A percentile compares a stretch with the other conserved stretches of the same genome.
These are phyloP conservation scores for Melanostigma gelatinosum DNA, from an alignment of 2,113 vertebrate genomes.

Conservation along the genomic window DNA sequence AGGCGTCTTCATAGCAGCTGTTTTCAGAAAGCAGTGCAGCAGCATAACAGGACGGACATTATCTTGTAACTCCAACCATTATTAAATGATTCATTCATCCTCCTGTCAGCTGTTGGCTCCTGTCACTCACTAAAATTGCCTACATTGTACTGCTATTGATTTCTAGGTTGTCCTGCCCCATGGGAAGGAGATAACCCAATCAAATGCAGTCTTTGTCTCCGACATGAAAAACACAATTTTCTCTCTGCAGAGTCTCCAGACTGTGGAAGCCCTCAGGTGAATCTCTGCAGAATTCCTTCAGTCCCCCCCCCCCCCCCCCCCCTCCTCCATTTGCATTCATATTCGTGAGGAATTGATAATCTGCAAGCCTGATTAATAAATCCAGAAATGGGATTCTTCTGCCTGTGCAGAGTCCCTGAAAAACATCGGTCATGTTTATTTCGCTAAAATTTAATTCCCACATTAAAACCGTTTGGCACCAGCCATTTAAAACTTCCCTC, in stretches of 20 bases:
- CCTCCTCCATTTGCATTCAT: constrained; percentile 9
- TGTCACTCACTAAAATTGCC: constrained; percentile 52
- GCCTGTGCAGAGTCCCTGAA: background rate
- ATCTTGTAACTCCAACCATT: constrained; percentile 22
- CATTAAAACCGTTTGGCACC: background rate
- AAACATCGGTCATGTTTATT: constrained; percentile 15
- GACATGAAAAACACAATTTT: constrained; percentile 60
- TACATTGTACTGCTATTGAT: constrained; percentile 60
- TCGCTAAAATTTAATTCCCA: background rate
- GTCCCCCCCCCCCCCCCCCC: background rate
- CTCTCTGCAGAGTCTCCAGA: constrained; percentile 18
- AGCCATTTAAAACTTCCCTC: background rate
- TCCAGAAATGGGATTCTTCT: constrained; percentile 17
- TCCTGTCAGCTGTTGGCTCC: constrained; percentile 32
- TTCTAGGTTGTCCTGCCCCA: constrained; percentile 36
- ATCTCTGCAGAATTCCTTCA: background rate
- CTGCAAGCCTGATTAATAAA: constrained; percentile 39
- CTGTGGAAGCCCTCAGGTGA: constrained; percentile 34
- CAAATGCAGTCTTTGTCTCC: constrained; percentile 43
- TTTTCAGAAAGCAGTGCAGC: background rate
- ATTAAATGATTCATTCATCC: constrained; percentile 57
- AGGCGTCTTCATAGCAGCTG: background rate
- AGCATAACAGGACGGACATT: background rate
- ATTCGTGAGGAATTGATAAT: constrained; percentile 32
- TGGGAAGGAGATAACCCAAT: constrained; percentile 57